Percentiles rank a stretch among this genome's conserved stretches.
Evolutionary conservation across 2,797 vertebrate genomes (phyloP).

Genomic region (Limosa lapponica): DNA sequence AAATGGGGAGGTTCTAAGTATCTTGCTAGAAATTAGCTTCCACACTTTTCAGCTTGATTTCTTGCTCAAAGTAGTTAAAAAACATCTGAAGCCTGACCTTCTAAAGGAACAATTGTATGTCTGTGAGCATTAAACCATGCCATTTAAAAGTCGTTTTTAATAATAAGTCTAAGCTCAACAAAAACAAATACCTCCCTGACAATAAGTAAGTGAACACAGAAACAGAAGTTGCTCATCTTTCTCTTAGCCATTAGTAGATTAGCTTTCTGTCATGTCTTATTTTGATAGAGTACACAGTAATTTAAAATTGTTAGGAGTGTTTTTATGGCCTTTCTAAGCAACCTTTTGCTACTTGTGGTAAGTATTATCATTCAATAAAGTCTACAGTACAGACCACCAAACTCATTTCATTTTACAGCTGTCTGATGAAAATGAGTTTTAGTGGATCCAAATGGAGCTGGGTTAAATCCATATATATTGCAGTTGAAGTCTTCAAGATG

Average conservation of each 20-base stretch:
- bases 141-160: neutral
- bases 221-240: conserved; percentile 33
- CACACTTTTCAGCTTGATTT: neutral
- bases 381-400: conserved; percentile 66
- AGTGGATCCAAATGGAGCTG: conserved; percentile 71
- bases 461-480: conserved; percentile 73
- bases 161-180: conserved; percentile 6
- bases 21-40: neutral
- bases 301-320: conserved; percentile 59
- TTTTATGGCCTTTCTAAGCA: conserved; percentile 22
- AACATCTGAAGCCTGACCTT: neutral
- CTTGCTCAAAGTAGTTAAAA: neutral
- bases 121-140: neutral
- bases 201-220: conserved; percentile 62
- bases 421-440: conserved; percentile 76
- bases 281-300: conserved; percentile 25
- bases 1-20: neutral
- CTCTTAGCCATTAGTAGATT: conserved; percentile 52
- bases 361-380: conserved; percentile 60
- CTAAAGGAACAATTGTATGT: neutral
- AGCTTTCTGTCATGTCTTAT: conserved; percentile 49
- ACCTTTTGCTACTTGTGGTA: conserved; percentile 46
- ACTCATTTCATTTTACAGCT: conserved; percentile 72
- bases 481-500: conserved; percentile 67
- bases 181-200: conserved; percentile 46